Evolutionary conservation across 1,140 invertebrate species (phyloP).

Genomic region (Nebria ingens): DNA sequence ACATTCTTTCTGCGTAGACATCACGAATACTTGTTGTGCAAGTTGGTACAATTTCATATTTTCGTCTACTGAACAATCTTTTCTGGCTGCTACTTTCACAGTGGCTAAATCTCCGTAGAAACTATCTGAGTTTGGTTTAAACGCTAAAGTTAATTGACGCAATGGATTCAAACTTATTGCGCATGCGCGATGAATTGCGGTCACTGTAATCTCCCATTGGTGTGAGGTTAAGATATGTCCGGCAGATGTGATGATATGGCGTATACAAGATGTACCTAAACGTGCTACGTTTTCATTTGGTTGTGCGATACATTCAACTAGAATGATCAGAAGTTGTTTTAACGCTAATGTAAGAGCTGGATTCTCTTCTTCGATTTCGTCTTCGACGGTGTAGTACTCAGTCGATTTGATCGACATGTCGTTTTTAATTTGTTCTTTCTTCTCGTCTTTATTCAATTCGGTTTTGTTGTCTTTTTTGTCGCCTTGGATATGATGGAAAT

Average conservation of each 20-base stretch:
- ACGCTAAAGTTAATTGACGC: conserved; percentile 75
- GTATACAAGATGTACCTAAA: conserved; percentile 84
- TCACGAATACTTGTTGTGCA: conserved; percentile 66
- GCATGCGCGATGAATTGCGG: conserved; percentile 67
- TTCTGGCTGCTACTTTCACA: conserved; percentile 83
- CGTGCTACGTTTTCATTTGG: conserved; percentile 78
- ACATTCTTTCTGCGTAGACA: conserved; percentile 41
- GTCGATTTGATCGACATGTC: conserved; percentile 30
- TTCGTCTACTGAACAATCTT: conserved; percentile 72
- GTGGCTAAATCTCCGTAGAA: conserved; percentile 88
- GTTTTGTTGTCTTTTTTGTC: conserved; percentile 16
- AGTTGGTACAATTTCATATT: conserved; percentile 72
- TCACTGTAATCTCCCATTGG: conserved; percentile 77
- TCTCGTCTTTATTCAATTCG: conserved; percentile 32
- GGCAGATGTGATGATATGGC: conserved; percentile 74
- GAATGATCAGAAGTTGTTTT: conserved; percentile 75
- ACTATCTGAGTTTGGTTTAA: conserved; percentile 79
- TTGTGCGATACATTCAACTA: conserved; percentile 84
- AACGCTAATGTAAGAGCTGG: conserved; percentile 65
- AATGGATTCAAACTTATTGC: conserved; percentile 73
- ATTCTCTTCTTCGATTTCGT: conserved; percentile 38
- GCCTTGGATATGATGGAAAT: conserved; percentile 51
- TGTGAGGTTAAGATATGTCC: conserved; percentile 66
- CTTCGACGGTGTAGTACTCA: conserved; percentile 24
- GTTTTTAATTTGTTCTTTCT: conserved; percentile 18